Base-by-base conservation (phyloP, 2,888 invertebrate species). In the Caenorhabditis uteleia region DNA sequence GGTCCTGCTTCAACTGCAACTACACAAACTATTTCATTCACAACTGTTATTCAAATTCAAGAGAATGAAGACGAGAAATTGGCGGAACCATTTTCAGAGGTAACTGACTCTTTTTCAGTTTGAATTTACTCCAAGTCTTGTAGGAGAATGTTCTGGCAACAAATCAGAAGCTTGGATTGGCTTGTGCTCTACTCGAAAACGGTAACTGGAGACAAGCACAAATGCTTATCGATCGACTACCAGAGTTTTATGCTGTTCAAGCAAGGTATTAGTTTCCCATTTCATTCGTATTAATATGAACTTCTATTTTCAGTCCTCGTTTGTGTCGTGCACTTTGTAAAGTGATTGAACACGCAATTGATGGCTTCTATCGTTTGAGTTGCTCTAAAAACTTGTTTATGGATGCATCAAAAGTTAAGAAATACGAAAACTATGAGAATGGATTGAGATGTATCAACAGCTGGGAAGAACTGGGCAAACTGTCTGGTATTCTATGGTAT, bases 111-210 rank as follows among this genome's bases (percentile, higher is more conserved):
- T 27, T 25, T n/a, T 7, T 45, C 20, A 21, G 12, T 25, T 21
- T n/a, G 7, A 23, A 23, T 18, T 42, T 18, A 7, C n/a, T 25
- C 7, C 6, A n/a, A 27, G 26, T 26, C 6, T 44, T 47, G 36
- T 55, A 80, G 79, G 60, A 66, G 14, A 26, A 49, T 7, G 59
- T 70, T 18, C 57, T 82, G 12, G 60, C 61, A 5, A 48, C 48
- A n/a, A 97, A 98, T 86, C 95, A 98, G 85, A 97, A 97, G 85
- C 89, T 95, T 77, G 92, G 93, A 25, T 87, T 98, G 23, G 90
- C 92, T 78, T 92, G 93, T 84, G 93, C 94, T 0, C 85, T 95
- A 44, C 84, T 97, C 8, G 88, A 89, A 40, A 89, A 93, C 70
- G 94, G 92, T 1, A 93, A 92, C 77, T 97, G 95, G 95, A 88